These are phyloP conservation scores for Hemibagrus guttatus DNA, from an alignment of 2,797 vertebrate genomes.

Conservation along the genomic window DNA sequence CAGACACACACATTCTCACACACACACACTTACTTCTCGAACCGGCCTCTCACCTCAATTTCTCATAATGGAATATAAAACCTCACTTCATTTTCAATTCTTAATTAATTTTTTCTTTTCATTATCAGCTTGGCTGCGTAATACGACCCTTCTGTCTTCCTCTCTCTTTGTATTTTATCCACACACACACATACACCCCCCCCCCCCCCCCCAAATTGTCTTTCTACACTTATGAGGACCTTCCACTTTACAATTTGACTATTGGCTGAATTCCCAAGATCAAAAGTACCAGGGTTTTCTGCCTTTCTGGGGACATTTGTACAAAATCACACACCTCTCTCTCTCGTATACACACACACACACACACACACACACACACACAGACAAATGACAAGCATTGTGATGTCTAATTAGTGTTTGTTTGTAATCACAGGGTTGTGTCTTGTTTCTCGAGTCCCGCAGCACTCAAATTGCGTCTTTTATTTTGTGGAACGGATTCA, in stretches of 20 bases:
- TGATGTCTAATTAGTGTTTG: constrained; percentile 8
- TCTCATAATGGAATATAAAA: constrained; percentile 1
- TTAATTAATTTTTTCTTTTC: constrained; percentile 27
- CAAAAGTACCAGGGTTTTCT: neutral
- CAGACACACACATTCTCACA: neutral
- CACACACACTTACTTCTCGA: neutral
- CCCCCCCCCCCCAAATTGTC: neutral
- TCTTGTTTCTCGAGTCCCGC: neutral
- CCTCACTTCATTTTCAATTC: constrained; percentile 19
- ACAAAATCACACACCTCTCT: neutral
- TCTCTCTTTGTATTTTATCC: neutral
- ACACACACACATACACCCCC: neutral
- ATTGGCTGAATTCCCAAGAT: neutral
- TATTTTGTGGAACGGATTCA: neutral
- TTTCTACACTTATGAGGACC: neutral
- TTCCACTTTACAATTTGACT: neutral
- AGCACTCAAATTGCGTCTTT: neutral
- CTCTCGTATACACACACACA: too few species aligned
- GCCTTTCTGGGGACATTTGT: neutral
- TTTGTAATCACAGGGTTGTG: constrained; percentile 1
- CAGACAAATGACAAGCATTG: neutral
- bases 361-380: neutral
- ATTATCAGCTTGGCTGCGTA: neutral
- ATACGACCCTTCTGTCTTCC: neutral
- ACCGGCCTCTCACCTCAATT: constrained; percentile 1